A percentile compares a stretch with the other conserved stretches of the same genome.
phyloP scores from a whole-genome alignment of 2,113 vertebrate species.

The Microcebus griseorufus region DNA sequence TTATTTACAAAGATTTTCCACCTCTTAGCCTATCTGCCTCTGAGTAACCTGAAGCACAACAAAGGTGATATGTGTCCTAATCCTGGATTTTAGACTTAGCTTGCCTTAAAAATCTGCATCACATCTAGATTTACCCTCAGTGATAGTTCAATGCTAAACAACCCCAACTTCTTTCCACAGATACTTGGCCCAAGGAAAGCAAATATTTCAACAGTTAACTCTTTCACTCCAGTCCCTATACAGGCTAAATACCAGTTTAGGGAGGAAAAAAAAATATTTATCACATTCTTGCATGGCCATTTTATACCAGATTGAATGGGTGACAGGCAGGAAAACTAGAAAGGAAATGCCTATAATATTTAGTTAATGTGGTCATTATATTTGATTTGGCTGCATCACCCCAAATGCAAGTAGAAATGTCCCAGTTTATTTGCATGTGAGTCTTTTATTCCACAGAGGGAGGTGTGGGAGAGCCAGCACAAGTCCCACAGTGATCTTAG shows the following conservation, averaged over 20 bases:
- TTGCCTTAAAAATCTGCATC: constrained; percentile 16
- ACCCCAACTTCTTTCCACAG: constrained; percentile 24
- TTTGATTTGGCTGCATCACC: constrained; percentile 77
- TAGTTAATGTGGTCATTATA: constrained; percentile 78
- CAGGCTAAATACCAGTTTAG: constrained; percentile 68
- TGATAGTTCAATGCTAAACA: not conserved
- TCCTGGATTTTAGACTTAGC: not conserved
- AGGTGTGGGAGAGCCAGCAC: not conserved
- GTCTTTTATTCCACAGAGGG: constrained; percentile 51
- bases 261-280: constrained; percentile 72
- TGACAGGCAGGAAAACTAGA: constrained; percentile 69
- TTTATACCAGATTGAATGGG: constrained; percentile 72
- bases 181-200: constrained; percentile 39
- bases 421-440: constrained; percentile 63
- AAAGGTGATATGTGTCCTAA: not conserved
- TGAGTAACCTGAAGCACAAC: not conserved
- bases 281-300: constrained; percentile 70
- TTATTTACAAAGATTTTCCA: constrained; percentile 43
- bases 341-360: constrained; percentile 83
- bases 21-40: not conserved
- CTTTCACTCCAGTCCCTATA: constrained; percentile 33
- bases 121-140: not conserved
- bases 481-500: constrained; percentile 17
- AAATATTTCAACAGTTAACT: constrained; percentile 64
- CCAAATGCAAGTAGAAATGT: constrained; percentile 72